These are phyloP conservation scores for Myotis myotis DNA, from an alignment of 2,797 vertebrate genomes.

Conservation along the genomic window DNA sequence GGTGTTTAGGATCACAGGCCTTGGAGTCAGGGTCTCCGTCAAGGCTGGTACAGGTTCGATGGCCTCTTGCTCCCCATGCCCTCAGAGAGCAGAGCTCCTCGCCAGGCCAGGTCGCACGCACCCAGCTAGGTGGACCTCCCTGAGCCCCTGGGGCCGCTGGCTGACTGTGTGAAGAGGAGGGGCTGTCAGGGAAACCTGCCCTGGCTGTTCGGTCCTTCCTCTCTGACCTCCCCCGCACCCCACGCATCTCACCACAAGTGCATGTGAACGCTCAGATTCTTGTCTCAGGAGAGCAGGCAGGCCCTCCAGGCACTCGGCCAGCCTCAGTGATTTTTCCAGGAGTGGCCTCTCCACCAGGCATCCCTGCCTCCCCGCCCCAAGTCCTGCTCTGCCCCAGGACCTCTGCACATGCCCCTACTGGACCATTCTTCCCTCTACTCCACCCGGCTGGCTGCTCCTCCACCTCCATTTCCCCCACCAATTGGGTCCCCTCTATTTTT, in stretches of 20 bases:
- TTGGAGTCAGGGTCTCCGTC: neutral
- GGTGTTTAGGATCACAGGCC: neutral
- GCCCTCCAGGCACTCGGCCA: fast-evolving
- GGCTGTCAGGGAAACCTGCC: too few species aligned
- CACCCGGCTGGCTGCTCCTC: too few species aligned
- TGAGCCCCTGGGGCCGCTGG: neutral
- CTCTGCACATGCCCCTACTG: neutral
- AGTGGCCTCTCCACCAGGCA: fast-evolving
- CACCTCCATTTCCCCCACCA: neutral
- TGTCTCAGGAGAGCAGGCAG: neutral
- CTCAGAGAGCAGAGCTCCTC: neutral
- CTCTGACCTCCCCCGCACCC: neutral
- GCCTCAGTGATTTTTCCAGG: fast-evolving
- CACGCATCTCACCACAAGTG: neutral
- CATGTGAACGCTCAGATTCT: neutral
- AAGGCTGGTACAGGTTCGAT: neutral
- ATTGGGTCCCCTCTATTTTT: neutral
- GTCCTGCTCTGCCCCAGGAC: neutral
- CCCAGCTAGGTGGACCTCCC: neutral
- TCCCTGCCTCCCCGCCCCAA: neutral
- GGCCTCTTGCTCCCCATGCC: fast-evolving
- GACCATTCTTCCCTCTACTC: neutral
- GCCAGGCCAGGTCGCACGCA: neutral
- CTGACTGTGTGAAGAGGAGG: neutral
- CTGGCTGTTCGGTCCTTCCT: too few species aligned